These are phyloP conservation scores for Sminthopsis crassicaudata DNA, from an alignment of 2,113 vertebrate species.

Conservation along the genomic window DNA sequence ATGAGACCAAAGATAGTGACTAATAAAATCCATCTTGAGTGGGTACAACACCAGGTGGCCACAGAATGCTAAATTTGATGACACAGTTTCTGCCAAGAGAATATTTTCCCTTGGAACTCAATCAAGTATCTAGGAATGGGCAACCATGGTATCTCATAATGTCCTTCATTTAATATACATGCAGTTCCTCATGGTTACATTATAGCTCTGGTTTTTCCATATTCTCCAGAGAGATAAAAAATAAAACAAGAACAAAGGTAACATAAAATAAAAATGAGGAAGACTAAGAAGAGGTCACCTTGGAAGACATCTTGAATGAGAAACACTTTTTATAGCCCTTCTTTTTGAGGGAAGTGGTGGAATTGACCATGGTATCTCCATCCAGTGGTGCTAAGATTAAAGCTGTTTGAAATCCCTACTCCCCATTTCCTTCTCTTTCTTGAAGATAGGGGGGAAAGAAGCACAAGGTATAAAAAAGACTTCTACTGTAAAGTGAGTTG, in stretches of 20 bases:
- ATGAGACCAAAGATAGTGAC: neutral
- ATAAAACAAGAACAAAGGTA: constrained; percentile 4
- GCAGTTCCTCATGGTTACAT: neutral
- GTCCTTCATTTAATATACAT: neutral
- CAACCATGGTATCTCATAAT: neutral
- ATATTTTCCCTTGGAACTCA: neutral
- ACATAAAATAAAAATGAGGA: constrained; percentile 29
- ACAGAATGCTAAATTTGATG: neutral
- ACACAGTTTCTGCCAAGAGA: neutral
- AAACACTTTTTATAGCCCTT: too few species aligned
- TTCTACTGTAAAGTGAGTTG: too few species aligned
- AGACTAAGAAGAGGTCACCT: neutral
- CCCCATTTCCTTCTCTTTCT: too few species aligned
- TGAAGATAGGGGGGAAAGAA: too few species aligned
- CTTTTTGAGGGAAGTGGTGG: too few species aligned
- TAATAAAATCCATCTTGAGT: neutral
- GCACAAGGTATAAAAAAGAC: too few species aligned
- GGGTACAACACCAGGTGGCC: neutral
- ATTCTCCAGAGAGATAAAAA: constrained; percentile 30
- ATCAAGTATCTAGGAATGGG: neutral
- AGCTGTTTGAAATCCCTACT: too few species aligned
- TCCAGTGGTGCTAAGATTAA: too few species aligned
- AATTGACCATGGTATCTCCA: too few species aligned
- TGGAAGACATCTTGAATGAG: too few species aligned
- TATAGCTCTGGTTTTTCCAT: neutral